Evolutionary conservation across 2,888 invertebrate genomes (phyloP).

Genomic region (Stenotaenia linearis): DNA sequence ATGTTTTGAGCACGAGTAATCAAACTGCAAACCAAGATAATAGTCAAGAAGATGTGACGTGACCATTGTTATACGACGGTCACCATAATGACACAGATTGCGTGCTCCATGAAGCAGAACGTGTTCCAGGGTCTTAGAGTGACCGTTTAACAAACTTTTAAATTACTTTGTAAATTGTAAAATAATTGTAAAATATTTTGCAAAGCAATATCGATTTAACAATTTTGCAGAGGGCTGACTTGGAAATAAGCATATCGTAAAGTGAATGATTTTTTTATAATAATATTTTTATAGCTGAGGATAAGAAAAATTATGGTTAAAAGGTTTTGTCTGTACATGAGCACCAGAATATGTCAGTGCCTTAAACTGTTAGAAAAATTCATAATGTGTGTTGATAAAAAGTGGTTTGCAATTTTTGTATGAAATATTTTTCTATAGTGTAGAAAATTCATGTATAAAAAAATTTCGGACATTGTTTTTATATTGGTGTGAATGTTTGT

Average conservation of each 20-base stretch:
- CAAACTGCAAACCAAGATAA: conserved; percentile 1
- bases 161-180: background rate
- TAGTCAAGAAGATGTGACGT: conserved; percentile 1
- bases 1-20: background rate
- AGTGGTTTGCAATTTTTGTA: conserved; percentile 20
- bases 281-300: conserved; percentile 16
- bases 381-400: background rate
- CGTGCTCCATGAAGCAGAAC: background rate
- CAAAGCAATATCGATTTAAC: background rate
- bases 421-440: conserved; percentile 10
- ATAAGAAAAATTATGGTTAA: background rate
- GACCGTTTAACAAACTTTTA: background rate
- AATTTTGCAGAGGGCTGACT: background rate
- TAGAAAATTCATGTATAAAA: background rate
- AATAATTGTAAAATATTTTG: background rate
- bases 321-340: background rate
- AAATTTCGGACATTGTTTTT: conserved; percentile 11
- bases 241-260: background rate
- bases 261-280: background rate
- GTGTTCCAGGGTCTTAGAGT: background rate
- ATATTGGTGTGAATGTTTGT: conserved; percentile 2
- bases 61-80: background rate
- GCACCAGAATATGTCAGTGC: background rate
- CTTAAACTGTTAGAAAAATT: conserved; percentile 11
- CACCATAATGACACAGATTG: background rate